These are phyloP conservation scores for Melanotaenia maccullochi DNA, from an alignment of 2,797 vertebrate genomes.

Conservation along the genomic window DNA sequence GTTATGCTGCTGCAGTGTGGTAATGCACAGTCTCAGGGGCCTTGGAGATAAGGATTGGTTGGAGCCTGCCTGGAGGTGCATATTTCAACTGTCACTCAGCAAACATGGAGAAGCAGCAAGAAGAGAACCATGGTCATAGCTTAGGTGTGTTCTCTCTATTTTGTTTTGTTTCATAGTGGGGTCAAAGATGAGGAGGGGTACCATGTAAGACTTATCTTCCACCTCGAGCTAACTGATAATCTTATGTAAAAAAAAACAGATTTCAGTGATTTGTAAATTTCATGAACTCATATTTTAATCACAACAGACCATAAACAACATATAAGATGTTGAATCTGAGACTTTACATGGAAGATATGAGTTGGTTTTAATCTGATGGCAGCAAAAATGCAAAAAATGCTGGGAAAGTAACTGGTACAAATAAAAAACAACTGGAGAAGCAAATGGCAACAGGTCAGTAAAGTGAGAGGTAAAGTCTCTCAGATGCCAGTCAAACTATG, in stretches of 20 bases:
- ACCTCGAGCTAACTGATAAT: conserved; percentile 21
- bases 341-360: no score
- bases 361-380: no score
- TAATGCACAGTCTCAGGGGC: conserved; percentile 42
- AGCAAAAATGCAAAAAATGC: no score
- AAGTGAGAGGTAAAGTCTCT: no score
- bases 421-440: no score
- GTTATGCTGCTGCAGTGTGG: conserved; percentile 48
- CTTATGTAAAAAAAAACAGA: neutral
- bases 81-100: conserved; percentile 54
- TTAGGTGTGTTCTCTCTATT: conserved; percentile 4
- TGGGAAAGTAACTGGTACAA: no score
- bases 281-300: no score
- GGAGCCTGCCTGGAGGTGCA: conserved; percentile 30
- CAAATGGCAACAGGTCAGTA: no score
- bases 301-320: no score
- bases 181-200: conserved; percentile 10
- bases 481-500: no score
- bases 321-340: no score
- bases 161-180: conserved; percentile 1
- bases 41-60: conserved; percentile 29
- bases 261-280: no score
- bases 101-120: conserved; percentile 5
- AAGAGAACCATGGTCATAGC: conserved; percentile 21
- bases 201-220: conserved; percentile 18